phyloP scores from a whole-genome alignment of 2,113 vertebrate species.

The Phyllopteryx taeniolatus region DNA sequence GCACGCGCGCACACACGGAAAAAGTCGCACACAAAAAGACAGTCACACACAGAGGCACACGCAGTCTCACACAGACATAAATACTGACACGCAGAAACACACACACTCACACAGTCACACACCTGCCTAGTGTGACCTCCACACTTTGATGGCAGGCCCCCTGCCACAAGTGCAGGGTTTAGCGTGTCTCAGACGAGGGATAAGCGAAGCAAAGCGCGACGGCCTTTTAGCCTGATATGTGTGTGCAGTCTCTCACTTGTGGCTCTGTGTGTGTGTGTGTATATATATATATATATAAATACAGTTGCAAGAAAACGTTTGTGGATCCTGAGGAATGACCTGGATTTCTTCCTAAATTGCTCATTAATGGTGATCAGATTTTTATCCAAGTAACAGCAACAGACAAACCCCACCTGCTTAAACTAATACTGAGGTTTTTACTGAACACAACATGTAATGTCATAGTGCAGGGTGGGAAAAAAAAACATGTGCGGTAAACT shows the following conservation, averaged over 20 bases:
- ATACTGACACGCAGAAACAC: not conserved
- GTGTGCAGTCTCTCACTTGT: constrained; percentile 42
- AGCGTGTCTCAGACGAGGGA: constrained; percentile 55
- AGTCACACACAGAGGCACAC: too few species aligned
- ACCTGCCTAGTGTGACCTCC: constrained; percentile 62
- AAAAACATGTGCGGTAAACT: too few species aligned
- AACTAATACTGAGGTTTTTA: too few species aligned
- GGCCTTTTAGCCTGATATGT: constrained; percentile 33
- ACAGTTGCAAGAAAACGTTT: not conserved
- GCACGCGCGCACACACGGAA: not conserved
- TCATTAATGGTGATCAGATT: not conserved
- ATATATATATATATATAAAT: not conserved
- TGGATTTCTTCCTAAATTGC: not conserved
- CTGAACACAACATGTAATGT: too few species aligned
- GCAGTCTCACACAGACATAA: not conserved
- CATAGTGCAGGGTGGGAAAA: too few species aligned
- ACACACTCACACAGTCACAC: constrained; percentile 23
- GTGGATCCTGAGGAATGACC: not conserved
- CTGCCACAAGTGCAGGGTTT: constrained; percentile 60
- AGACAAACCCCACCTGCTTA: not conserved
- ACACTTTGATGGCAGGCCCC: constrained; percentile 36
- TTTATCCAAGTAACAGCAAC: not conserved
- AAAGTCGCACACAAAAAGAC: not conserved
- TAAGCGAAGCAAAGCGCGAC: constrained; percentile 34
- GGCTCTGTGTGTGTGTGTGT: constrained; percentile 7